Evolutionary conservation across 2,888 invertebrate genomes (phyloP).

Genomic region (Caenorhabditis sp.): DNA sequence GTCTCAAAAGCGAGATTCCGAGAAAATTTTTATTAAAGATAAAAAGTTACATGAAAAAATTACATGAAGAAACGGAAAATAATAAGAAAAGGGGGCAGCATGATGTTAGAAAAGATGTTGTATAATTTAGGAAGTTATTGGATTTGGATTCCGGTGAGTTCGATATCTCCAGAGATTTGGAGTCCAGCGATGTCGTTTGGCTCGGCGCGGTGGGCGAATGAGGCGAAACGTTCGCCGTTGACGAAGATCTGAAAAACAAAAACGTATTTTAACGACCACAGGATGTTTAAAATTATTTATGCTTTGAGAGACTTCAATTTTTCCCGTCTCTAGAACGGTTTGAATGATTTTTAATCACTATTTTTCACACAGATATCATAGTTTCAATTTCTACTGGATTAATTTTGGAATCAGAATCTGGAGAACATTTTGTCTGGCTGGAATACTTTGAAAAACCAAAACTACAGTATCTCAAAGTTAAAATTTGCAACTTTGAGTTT

Average conservation of each 20-base stretch:
- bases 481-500: too few relatives aligned
- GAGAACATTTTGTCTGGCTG: background rate
- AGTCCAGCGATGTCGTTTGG: slow-evolving; percentile 70
- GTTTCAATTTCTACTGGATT: too few relatives aligned
- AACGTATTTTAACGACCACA: background rate
- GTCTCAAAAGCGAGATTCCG: too few relatives aligned
- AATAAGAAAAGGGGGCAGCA: background rate
- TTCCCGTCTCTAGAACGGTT: too few relatives aligned
- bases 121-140: slow-evolving; percentile 45
- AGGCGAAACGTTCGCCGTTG: slow-evolving; percentile 71
- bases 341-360: too few relatives aligned
- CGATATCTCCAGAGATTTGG: slow-evolving; percentile 69
- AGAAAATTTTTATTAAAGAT: background rate
- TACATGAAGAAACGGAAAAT: background rate
- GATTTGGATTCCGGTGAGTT: slow-evolving; percentile 69
- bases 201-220: slow-evolving; percentile 71
- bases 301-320: too few relatives aligned
- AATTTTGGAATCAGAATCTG: too few relatives aligned
- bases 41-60: background rate
- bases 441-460: background rate
- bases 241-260: slow-evolving; percentile 65
- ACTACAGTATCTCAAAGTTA: background rate
- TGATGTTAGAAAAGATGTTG: background rate
- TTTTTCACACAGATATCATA: too few relatives aligned
- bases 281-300: background rate